A percentile compares a stretch with the other conserved stretches of the same genome.
Conservation (phyloP, 2,797 vertebrate genomes). For the Propithecus perrieri region DNA sequence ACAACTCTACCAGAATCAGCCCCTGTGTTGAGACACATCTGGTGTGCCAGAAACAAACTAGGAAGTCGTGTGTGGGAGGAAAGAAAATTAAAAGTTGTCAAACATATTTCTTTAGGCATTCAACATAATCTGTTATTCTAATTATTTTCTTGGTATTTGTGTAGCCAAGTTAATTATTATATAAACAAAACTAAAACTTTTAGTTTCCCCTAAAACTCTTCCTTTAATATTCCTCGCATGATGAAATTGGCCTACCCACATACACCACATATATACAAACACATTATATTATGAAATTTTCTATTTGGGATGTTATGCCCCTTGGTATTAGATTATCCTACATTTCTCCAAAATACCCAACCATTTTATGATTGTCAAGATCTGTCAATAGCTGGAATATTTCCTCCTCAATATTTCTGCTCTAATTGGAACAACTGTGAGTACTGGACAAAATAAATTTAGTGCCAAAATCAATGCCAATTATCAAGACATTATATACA, state of each 20-base stretch:
- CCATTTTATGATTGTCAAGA: background rate
- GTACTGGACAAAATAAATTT: background rate
- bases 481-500: background rate
- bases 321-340: background rate
- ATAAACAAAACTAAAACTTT: constrained; percentile 57
- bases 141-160: constrained; percentile 68
- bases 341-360: constrained; percentile 12
- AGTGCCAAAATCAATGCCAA: background rate
- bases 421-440: background rate
- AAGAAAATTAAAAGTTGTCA: constrained; percentile 79
- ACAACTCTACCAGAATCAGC: constrained; percentile 69
- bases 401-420: background rate
- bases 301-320: background rate
- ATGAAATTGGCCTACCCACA: background rate
- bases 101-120: constrained; percentile 74
- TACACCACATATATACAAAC: background rate
- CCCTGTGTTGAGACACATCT: constrained; percentile 71
- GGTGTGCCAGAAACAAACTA: constrained; percentile 75
- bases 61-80: constrained; percentile 59
- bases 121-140: constrained; percentile 72
- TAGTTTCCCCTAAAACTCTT: constrained; percentile 8
- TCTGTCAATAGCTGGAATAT: background rate
- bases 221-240: background rate
- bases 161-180: constrained; percentile 57
- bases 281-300: background rate